A percentile compares a stretch with the other conserved stretches of the same genome.
phyloP scores from a whole-genome alignment of 2,888 invertebrate species.

The Chalcosyrphus nemorum region DNA sequence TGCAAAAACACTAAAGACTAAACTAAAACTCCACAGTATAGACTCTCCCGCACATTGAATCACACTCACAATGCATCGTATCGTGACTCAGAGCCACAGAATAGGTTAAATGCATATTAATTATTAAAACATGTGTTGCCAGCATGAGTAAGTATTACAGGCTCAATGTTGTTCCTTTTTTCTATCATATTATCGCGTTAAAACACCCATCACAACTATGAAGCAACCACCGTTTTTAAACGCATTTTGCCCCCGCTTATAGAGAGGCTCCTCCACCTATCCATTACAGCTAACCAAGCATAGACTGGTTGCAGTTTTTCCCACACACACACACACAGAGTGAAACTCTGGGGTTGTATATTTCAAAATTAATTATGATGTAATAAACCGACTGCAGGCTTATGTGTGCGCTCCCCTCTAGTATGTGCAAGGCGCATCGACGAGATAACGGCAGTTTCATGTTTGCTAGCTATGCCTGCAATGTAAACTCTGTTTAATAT shows the following conservation, averaged over 20 bases:
- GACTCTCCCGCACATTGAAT: constrained; percentile 11
- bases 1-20: background rate
- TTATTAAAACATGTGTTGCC: constrained; percentile 65
- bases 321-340: constrained; percentile 55
- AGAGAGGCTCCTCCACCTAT: background rate
- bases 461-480: constrained; percentile 51
- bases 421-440: constrained; percentile 19
- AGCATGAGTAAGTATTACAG: constrained; percentile 38
- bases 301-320: constrained; percentile 64
- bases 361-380: constrained; percentile 72
- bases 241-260: constrained; percentile 34
- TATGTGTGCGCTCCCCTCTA: constrained; percentile 28
- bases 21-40: constrained; percentile 12
- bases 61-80: constrained; percentile 8
- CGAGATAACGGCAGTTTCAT: constrained; percentile 41
- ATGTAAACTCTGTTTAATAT: constrained; percentile 56
- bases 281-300: constrained; percentile 9
- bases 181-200: constrained; percentile 71
- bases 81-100: constrained; percentile 50
- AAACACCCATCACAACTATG: constrained; percentile 65
- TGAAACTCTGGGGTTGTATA: constrained; percentile 52
- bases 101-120: constrained; percentile 70
- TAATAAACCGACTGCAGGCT: constrained; percentile 67
- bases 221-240: constrained; percentile 55
- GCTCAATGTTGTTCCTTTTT: constrained; percentile 43